Percentiles rank a stretch among this genome's conserved stretches.
Conservation (phyloP, 2,888 invertebrate genomes). For the Callosobruchus maculatus region DNA sequence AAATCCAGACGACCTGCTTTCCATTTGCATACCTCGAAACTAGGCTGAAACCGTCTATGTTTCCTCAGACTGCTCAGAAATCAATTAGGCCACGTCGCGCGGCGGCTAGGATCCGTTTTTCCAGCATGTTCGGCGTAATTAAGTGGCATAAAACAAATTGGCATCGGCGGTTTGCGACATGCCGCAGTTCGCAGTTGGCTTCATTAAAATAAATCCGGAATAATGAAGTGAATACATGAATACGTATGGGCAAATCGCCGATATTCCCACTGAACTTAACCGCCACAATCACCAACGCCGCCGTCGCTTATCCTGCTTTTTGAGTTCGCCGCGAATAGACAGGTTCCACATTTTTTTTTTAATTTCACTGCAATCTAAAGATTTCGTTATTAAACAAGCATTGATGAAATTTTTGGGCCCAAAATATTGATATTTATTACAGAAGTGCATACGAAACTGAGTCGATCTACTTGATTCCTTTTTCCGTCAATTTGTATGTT, state of each 20-base stretch:
- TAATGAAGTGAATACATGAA: background rate
- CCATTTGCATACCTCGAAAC: no score
- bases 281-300: background rate
- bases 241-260: background rate
- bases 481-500: no score
- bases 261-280: background rate
- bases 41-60: no score
- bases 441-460: no score
- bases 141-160: background rate
- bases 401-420: no score
- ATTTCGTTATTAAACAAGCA: background rate
- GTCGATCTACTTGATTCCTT: no score
- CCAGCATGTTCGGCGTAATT: background rate
- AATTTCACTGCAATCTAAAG: no score
- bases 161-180: background rate
- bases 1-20: no score
- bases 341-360: no score
- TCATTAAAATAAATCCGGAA: background rate
- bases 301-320: background rate
- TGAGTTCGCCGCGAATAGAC: background rate
- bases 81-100: background rate
- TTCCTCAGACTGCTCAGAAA: no score
- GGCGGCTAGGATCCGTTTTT: background rate
- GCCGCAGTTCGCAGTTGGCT: background rate
- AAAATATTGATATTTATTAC: no score